phyloP scores from a whole-genome alignment of 2,888 invertebrate species.

The Zele albiditarsus region DNA sequence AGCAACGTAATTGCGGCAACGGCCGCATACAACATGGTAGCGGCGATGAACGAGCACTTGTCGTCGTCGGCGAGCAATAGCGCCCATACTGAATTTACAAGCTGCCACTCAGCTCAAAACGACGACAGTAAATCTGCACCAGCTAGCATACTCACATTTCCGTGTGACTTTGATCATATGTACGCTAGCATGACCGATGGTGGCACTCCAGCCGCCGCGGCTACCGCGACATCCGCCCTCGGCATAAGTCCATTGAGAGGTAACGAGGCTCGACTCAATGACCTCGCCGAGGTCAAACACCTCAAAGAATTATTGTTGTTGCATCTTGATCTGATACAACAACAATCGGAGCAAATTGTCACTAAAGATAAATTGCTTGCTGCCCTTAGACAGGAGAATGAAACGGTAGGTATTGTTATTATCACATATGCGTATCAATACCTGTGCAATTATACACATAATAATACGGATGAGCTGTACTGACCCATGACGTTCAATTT shows the following conservation, averaged over 20 bases:
- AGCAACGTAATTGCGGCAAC: conserved; percentile 49
- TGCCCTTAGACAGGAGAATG: conserved; percentile 84
- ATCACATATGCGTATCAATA: background rate
- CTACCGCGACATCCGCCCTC: conserved; percentile 64
- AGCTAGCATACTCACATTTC: conserved; percentile 76
- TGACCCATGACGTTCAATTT: too few species aligned
- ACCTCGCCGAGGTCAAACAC: conserved; percentile 78
- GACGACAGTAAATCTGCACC: conserved; percentile 73
- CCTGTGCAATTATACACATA: too few species aligned
- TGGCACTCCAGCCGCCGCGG: conserved; percentile 60
- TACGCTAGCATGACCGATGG: conserved; percentile 78
- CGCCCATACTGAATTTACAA: conserved; percentile 44
- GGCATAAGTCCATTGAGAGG: conserved; percentile 68
- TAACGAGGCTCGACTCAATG: conserved; percentile 67
- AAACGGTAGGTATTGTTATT: conserved; percentile 76
- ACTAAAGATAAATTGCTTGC: conserved; percentile 86
- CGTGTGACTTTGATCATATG: conserved; percentile 81
- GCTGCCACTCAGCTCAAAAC: conserved; percentile 44
- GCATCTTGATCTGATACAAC: conserved; percentile 91
- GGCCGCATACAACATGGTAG: conserved; percentile 70
- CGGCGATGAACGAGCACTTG: conserved; percentile 72
- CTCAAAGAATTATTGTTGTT: conserved; percentile 86
- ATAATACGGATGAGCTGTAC: too few species aligned
- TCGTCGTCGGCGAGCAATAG: conserved; percentile 61
- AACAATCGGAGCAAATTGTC: conserved; percentile 88